Percentiles rank a stretch among this genome's conserved stretches.
These are phyloP conservation scores for Alethe castanea DNA, from an alignment of 2,113 vertebrate species.

Conservation along the genomic window DNA sequence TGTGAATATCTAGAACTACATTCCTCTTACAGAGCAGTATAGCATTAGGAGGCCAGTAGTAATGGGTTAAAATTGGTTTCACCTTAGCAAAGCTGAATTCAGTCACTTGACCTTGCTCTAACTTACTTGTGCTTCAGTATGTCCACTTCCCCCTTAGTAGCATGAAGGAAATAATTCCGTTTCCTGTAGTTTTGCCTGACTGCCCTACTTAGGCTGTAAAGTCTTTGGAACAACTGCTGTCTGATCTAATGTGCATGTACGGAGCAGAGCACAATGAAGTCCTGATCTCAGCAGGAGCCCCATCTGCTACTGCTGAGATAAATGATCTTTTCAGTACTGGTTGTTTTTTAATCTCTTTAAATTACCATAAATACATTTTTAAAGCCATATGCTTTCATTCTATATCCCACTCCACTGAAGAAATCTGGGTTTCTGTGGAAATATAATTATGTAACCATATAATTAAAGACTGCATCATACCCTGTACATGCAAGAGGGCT, in stretches of 20 bases:
- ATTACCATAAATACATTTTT: constrained; percentile 70
- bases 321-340: constrained; percentile 66
- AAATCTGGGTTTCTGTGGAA: constrained; percentile 53
- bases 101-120: constrained; percentile 10
- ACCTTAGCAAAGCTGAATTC: neutral
- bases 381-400: constrained; percentile 64
- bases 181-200: neutral
- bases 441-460: constrained; percentile 52
- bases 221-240: constrained; percentile 52
- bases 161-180: constrained; percentile 16
- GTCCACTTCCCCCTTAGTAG: neutral
- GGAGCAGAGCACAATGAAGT: constrained; percentile 49
- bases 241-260: constrained; percentile 56
- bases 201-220: constrained; percentile 51
- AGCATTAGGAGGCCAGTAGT: neutral
- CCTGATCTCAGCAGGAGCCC: constrained; percentile 64
- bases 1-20: neutral
- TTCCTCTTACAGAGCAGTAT: neutral
- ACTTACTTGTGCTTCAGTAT: neutral
- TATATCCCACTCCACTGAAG: constrained; percentile 24
- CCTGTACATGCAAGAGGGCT: neutral
- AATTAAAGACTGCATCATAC: constrained; percentile 46
- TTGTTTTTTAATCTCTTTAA: constrained; percentile 67
- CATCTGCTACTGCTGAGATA: constrained; percentile 67
- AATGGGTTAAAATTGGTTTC: neutral